Evolutionary conservation across 2,113 vertebrate species (phyloP).

Genomic region (Apodemus speciosus): DNA sequence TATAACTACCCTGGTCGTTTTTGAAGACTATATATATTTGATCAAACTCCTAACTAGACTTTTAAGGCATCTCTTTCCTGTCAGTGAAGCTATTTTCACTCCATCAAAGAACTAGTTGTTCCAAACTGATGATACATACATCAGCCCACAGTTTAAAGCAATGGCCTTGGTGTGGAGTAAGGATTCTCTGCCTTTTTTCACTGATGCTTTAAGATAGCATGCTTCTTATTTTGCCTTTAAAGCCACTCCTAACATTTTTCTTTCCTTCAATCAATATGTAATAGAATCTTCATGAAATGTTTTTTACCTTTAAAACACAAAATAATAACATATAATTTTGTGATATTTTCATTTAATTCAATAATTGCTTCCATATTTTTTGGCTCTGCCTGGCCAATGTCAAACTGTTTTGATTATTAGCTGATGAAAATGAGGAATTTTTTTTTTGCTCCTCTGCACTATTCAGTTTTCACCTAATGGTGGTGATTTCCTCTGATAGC

Average conservation of each 20-base stretch:
- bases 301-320: constrained; percentile 82
- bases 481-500: constrained; percentile 82
- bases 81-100: constrained; percentile 46
- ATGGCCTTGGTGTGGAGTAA: not conserved
- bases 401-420: constrained; percentile 86
- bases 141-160: constrained; percentile 48
- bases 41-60: not conserved
- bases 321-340: constrained; percentile 72
- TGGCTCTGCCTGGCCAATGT: constrained; percentile 81
- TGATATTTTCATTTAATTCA: constrained; percentile 77
- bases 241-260: not conserved
- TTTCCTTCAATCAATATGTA: constrained; percentile 61
- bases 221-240: constrained; percentile 64
- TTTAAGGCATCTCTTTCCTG: constrained; percentile 27
- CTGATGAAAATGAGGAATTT: constrained; percentile 83
- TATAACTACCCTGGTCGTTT: constrained; percentile 51
- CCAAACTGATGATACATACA: not conserved
- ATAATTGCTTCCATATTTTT: constrained; percentile 85
- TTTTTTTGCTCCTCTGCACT: constrained; percentile 59
- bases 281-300: constrained; percentile 73
- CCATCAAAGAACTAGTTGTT: constrained; percentile 14
- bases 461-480: constrained; percentile 82
- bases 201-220: constrained; percentile 50
- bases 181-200: not conserved
- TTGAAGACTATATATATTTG: constrained; percentile 31